Evolutionary conservation across 2,113 vertebrate genomes (phyloP), one percentile per base, ranked within the genome.

Genomic region (Chaetodon auriga): DNA sequence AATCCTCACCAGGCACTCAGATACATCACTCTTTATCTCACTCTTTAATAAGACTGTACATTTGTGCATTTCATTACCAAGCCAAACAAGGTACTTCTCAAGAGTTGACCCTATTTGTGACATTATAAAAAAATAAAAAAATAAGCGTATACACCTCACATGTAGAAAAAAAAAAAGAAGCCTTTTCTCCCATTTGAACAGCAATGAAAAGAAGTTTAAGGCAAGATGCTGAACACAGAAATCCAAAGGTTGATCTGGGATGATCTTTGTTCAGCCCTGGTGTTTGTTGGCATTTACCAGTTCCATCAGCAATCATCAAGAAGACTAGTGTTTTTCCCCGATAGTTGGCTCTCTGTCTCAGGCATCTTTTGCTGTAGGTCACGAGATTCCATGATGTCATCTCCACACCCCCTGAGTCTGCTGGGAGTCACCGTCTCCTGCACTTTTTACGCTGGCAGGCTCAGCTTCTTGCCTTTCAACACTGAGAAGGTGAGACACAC

Each of bases 391-490:
- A 82, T 90, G 94, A 94, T 94, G 88, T 94, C 95, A 94, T 95
- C 95, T 95, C 94, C 88, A 91, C 93, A 94, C 96, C 95, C 95
- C 83, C 92, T 93, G 95, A 92, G 96, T 96, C 96, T 95, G 94
- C 94, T 95, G 95, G 95, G 96, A 97, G 97, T 95, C 78, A 94
- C 94, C 61, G 68, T 81, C 89, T 84, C 75, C 92, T 95, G 95
- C 94, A 93, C 91, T 94, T 95, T 95, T 97, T 98, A 99, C 0
- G 98, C 98, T 87, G 98, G 98, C 93, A 99, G 97, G 95, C 98
- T 99, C 92, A 99, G 96, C 94, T 99, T 99, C 97, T 99, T 99
- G 94, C 98, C 98, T 95, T 99, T 99, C 94, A 99, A 96, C 82
- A 99, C 98, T 99, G 92, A 61, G 61, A 61, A 66, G 18, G 2